A percentile compares a stretch with the other conserved stretches of the same genome.
phyloP scores from a whole-genome alignment of 2,113 vertebrate species.

The Ceyx margarethae region DNA sequence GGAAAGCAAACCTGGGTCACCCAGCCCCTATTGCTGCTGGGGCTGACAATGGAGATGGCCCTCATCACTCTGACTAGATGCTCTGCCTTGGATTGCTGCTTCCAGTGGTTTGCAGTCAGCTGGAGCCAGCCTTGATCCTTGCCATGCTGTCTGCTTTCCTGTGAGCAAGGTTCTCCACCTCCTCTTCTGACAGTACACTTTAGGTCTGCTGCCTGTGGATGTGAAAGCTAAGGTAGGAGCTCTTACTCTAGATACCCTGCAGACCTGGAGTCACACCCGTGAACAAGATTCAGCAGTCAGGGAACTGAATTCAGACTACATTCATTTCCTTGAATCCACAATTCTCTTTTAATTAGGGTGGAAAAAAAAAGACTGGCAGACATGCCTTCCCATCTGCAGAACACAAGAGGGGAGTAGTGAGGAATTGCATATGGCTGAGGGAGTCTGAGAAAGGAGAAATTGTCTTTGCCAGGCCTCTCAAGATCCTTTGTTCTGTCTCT shows the following conservation, averaged over 20 bases:
- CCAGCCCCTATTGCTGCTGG: background rate
- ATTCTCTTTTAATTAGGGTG: background rate
- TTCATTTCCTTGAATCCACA: background rate
- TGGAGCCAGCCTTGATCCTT: background rate
- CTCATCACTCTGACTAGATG: background rate
- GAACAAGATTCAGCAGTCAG: background rate
- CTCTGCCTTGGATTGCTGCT: background rate
- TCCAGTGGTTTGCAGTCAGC: background rate
- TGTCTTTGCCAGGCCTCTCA: background rate
- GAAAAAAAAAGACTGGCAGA: background rate
- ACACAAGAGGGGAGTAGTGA: background rate
- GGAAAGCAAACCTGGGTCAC: background rate
- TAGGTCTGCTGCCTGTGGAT: background rate
- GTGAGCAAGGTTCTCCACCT: background rate
- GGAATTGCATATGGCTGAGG: background rate
- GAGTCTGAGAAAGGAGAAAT: background rate
- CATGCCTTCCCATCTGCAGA: background rate
- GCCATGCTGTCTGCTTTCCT: background rate
- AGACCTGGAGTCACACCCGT: background rate
- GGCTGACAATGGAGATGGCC: rapidly evolving
- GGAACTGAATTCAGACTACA: background rate
- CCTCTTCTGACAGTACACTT: background rate
- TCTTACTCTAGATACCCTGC: background rate
- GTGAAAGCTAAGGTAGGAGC: background rate
- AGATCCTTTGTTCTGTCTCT: background rate